Percentiles rank a stretch among this genome's conserved stretches.
Conservation (phyloP, 2,888 invertebrate species). For the Tiliacea citrago region DNA sequence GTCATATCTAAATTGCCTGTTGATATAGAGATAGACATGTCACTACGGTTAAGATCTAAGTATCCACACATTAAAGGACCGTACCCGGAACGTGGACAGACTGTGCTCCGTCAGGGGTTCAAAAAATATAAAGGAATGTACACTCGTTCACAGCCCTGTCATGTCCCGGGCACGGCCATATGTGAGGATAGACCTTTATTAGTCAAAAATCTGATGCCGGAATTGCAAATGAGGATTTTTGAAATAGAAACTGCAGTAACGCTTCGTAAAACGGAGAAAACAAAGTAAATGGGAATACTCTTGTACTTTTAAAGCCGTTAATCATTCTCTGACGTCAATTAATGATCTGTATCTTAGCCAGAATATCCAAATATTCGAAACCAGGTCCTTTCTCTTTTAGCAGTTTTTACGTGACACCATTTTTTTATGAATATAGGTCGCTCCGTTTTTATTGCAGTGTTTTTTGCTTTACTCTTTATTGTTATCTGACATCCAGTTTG, state of each 20-base stretch:
- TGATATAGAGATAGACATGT: not conserved
- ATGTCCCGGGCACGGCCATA: no score
- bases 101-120: no score
- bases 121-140: no score
- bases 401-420: constrained; percentile 23
- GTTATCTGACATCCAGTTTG: not conserved
- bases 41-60: no score
- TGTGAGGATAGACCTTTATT: not conserved
- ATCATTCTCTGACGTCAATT: constrained; percentile 42
- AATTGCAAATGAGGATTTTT: not conserved
- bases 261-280: not conserved
- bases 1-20: no score
- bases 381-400: constrained; percentile 10
- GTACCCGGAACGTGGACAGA: no score
- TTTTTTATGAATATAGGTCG: constrained; percentile 35
- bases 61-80: no score
- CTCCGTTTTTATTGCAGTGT: constrained; percentile 11
- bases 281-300: not conserved
- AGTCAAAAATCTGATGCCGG: not conserved
- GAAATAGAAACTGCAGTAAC: not conserved
- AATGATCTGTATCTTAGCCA: constrained; percentile 40
- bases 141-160: no score
- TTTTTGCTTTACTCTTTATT: not conserved
- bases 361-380: constrained; percentile 39
- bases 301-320: constrained; percentile 15